phyloP scores from a whole-genome alignment of 2,113 vertebrate species.

The Ceyx margarethae region DNA sequence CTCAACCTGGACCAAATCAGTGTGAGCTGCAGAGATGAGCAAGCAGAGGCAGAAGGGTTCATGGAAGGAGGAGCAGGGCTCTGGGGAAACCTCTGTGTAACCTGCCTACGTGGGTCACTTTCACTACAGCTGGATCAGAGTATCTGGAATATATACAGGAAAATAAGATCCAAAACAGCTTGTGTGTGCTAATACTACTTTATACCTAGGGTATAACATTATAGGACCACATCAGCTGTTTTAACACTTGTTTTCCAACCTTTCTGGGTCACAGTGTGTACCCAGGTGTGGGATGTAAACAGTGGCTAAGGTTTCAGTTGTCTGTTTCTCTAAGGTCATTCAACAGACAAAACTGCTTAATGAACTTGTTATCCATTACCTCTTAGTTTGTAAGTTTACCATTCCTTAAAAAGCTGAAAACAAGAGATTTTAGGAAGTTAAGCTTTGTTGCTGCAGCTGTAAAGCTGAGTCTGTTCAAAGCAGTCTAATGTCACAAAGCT shows the following conservation, averaged over 20 bases:
- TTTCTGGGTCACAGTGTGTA: neutral
- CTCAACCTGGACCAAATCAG: neutral
- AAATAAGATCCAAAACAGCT: neutral
- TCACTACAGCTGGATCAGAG: rapidly evolving
- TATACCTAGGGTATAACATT: neutral
- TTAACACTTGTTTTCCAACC: neutral
- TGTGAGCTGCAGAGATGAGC: neutral
- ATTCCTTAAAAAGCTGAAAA: neutral
- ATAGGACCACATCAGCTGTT: neutral
- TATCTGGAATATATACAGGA: neutral
- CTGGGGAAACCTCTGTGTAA: neutral
- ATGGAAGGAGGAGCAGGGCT: neutral
- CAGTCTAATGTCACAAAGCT: neutral
- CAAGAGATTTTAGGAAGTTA: neutral
- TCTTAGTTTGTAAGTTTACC: neutral
- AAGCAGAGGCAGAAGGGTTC: neutral
- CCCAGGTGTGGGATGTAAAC: neutral
- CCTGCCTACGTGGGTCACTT: neutral
- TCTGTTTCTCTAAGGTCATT: neutral
- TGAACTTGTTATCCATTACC: neutral
- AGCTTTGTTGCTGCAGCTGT: neutral
- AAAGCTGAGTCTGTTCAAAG: neutral
- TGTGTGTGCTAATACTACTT: neutral
- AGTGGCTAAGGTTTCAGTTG: neutral
- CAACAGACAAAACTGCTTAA: neutral